Base-by-base conservation (phyloP, 2,797 vertebrate genomes). In the Sebastes hubbsi region DNA sequence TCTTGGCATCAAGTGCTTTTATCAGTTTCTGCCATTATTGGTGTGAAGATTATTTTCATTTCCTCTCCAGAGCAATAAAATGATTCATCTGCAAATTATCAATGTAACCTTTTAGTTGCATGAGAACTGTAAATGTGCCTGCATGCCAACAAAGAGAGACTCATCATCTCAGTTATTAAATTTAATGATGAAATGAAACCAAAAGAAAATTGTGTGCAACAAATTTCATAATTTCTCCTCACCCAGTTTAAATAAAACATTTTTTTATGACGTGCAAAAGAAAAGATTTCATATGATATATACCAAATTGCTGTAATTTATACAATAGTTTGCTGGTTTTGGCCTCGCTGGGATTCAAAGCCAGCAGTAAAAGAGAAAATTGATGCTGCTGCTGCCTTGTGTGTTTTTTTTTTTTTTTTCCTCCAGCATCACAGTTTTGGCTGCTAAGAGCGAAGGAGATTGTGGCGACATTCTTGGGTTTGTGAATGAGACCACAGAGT, bases 391-490 rank as follows among this genome's bases (percentile, higher is more conserved):
- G 87, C 91, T 92, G 87, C 86, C 82, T 83, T 83, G 68, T 71
- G n/a, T 79, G 36, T 38, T 38, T 27, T 66, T 63, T 36, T 5
- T 8, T 8, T 36, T 36, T 24, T 75, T 72, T 72, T 69, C 81
- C 77, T 92, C 80, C 92, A 89, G 85, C 86, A 91, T 89, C 88
- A 68, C 83, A 84, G 85, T 80, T 89, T 88, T 90, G 89, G 92
- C 91, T 93, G 91, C 90, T 82, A 81, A 87, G 91, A 94, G 84
- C 58, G 20, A 79, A 90, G 86, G 87, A 91, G 92, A 93, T 91
- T 94, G 94, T 91, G 93, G 90, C 62, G 90, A 94, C 94, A 95
- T 96, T 96, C 94, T 91, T 95, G 0, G 89, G 94, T 93, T 91
- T 87, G 88, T 88, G 86, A 92, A 90, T 93, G 89, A 88, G 90